These are phyloP conservation scores for Scolopax bukidnonensis DNA, from an alignment of 2,797 vertebrate genomes.

Conservation along the genomic window DNA sequence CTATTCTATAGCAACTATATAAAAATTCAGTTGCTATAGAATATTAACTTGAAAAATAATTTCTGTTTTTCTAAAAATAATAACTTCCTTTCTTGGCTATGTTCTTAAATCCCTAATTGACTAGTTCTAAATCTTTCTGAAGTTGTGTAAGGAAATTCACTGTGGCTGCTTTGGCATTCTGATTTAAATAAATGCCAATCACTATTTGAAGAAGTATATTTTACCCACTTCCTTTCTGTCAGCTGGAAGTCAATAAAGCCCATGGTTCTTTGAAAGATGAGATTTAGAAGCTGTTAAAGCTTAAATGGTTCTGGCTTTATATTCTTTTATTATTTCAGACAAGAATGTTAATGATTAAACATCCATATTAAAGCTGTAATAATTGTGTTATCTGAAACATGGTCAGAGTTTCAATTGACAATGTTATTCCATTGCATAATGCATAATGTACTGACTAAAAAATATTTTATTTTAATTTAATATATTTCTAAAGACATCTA, in stretches of 20 bases:
- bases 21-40: background rate
- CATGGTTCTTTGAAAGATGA: constrained; percentile 19
- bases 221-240: constrained; percentile 22
- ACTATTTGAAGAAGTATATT: background rate
- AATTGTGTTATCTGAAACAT: background rate
- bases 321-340: background rate
- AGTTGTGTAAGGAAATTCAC: background rate
- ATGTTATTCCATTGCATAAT: background rate
- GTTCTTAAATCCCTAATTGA: background rate
- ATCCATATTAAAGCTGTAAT: background rate
- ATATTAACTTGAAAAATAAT: background rate
- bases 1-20: background rate
- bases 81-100: background rate
- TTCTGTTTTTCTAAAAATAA: constrained; percentile 10
- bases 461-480: background rate
- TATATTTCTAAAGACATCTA: background rate
- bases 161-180: background rate
- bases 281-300: constrained; percentile 12
- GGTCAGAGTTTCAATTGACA: background rate
- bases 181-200: constrained; percentile 28
- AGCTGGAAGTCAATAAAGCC: constrained; percentile 24
- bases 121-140: background rate
- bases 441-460: background rate
- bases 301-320: background rate
- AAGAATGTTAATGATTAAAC: background rate